These are phyloP conservation scores for Galaxea fascicularis DNA, from an alignment of 92 coral and sea anemone genomes.

Conservation along the genomic window DNA sequence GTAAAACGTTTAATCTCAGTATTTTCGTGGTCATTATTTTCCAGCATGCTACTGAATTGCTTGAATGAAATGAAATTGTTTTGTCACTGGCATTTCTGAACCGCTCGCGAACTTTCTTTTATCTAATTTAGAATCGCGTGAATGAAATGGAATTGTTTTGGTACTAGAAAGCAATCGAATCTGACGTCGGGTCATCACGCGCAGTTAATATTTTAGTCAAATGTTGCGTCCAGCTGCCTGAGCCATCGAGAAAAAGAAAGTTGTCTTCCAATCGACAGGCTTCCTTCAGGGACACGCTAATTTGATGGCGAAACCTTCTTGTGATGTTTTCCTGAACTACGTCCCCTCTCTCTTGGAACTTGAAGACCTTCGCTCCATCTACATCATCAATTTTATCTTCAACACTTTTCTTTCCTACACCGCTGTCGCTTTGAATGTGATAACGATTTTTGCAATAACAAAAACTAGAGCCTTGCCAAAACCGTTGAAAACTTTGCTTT, in stretches of 20 bases:
- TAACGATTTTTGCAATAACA: constrained; percentile 19
- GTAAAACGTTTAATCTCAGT: no score
- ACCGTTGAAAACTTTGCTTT: constrained; percentile 7
- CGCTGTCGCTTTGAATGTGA: constrained; percentile 9
- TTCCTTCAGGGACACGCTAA: neutral
- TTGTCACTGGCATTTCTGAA: no score
- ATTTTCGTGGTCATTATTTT: no score
- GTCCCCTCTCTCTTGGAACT: constrained; percentile 2
- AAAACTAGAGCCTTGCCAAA: constrained; percentile 25
- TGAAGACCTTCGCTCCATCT: neutral
- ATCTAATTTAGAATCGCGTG: no score
- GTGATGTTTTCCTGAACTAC: constrained; percentile 4
- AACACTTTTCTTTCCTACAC: constrained; percentile 13
- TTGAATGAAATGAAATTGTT: no score
- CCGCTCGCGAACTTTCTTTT: no score
- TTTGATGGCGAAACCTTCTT: neutral
- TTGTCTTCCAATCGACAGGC: neutral
- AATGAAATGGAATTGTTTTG: no score
- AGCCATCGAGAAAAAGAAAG: neutral
- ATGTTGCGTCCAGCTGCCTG: neutral
- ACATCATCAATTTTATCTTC: neutral
- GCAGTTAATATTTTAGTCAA: neutral
- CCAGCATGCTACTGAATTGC: no score
- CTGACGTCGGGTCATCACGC: constrained; percentile 1
- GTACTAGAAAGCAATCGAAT: neutral